Base-by-base conservation (phyloP, 37 sponge, comb jelly and placozoan species). In the Eunapius fragilis region DNA sequence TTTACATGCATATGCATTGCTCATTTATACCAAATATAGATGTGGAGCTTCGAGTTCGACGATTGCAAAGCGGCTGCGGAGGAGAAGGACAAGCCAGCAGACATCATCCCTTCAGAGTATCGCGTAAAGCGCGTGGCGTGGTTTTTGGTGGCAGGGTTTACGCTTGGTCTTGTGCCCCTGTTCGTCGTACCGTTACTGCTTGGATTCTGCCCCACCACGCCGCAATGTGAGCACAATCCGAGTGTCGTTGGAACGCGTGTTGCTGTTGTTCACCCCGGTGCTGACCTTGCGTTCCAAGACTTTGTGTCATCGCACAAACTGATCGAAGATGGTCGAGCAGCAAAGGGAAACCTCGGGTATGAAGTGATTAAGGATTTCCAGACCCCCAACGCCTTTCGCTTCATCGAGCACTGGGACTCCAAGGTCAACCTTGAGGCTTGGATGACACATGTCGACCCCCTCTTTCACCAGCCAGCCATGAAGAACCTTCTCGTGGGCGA, bases 31-130 rank as follows among this genome's bases (percentile, higher is more conserved):
- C 58, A 19, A 2, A 58, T 58, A 17, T 17, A 58, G 58, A 17
- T 10, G 7, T 58, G 58, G 58, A 58, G 58, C 17, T 58, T 58
- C 22, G 58, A 58, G 58, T 58, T 58, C 17, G 58, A 58, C 58
- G 58, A 58, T 11, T 17, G 14, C 14, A 68, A 82, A 47, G 72
- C 58, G 47, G 27, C 11, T 17, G 47, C 50, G 25, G 75, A 11
- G 50, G 67, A 83, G 68, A 70, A 36, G 33, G 34, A 68, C 78
- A 30, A 85, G 31, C 36, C 78, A 67, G 22, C 78, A 68, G 72
- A 77, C 71, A 19, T 28, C 71, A 76, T 77, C 71, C 70, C 78
- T 7, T 11, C 49, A 67, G 78, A 68, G 31, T 31, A 50, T 48
- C 87, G 81, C 31, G 31, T 17, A 10, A 4, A 4, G 58, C 22